Evolutionary conservation across 64 coral and sea anemone species (phyloP).

Genomic region (Dendrophyllia cribrosa): DNA sequence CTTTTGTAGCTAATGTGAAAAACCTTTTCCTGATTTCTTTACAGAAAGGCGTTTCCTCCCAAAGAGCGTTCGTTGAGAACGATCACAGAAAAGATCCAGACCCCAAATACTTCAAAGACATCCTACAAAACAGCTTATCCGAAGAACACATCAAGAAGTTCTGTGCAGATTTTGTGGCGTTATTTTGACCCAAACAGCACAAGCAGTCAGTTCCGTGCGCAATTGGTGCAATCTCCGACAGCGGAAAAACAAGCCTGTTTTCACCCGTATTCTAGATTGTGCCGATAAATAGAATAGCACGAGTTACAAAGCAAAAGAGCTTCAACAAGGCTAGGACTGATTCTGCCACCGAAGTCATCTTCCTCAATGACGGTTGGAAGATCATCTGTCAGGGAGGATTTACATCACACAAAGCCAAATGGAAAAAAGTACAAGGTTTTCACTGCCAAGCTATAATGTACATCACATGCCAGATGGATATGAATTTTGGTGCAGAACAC

Average conservation of each 20-base stretch:
- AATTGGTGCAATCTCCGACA: not conserved
- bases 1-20: too few relatives aligned
- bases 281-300: not conserved
- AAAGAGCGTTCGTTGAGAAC: too few relatives aligned
- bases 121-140: too few relatives aligned
- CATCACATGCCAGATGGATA: not conserved
- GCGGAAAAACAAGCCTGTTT: not conserved
- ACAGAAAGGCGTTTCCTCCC: too few relatives aligned
- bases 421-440: conserved; percentile 4
- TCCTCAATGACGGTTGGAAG: conserved; percentile 2
- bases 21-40: too few relatives aligned
- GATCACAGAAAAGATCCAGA: too few relatives aligned
- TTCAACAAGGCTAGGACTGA: conserved; percentile 32
- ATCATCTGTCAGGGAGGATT: not conserved
- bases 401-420: not conserved
- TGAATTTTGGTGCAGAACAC: not conserved
- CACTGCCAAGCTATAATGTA: not conserved
- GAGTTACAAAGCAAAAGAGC: conserved; percentile 14
- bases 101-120: too few relatives aligned
- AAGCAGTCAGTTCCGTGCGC: not conserved
- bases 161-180: not conserved
- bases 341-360: not conserved
- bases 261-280: not conserved
- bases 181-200: not conserved
- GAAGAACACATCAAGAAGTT: not conserved